These are phyloP conservation scores for Sesia apiformis DNA, from an alignment of 2,888 invertebrate species.

Conservation along the genomic window DNA sequence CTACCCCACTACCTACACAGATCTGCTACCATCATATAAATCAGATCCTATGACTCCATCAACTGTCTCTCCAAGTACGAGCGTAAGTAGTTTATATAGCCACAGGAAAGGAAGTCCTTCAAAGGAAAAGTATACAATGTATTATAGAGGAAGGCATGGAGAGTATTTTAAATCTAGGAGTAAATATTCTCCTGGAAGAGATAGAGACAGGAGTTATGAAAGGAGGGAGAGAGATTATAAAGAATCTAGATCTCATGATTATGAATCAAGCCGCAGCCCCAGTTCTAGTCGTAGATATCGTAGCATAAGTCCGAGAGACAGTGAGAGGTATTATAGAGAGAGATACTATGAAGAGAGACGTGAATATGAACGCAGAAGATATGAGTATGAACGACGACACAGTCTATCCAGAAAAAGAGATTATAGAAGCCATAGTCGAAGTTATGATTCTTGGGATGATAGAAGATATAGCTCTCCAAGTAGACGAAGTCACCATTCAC, in stretches of 20 bases:
- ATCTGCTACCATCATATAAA: not conserved
- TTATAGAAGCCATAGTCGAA: conserved; percentile 30
- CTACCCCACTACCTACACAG: not conserved
- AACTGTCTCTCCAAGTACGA: not conserved
- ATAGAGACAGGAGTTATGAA: conserved; percentile 17
- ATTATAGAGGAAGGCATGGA: not conserved
- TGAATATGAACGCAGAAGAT: conserved; percentile 34
- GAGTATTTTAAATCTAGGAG: not conserved
- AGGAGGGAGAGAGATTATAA: conserved; percentile 15
- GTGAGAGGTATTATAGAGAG: conserved; percentile 7
- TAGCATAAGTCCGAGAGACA: conserved; percentile 14
- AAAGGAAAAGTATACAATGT: not conserved
- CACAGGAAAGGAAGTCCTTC: not conserved
- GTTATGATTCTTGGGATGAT: conserved; percentile 19
- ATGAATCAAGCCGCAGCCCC: conserved; percentile 29
- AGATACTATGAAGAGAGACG: conserved; percentile 2
- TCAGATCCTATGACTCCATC: not conserved
- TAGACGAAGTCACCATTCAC: conserved; percentile 21
- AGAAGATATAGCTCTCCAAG: conserved; percentile 33
- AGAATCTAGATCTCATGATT: conserved; percentile 7
- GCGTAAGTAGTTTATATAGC: not conserved
- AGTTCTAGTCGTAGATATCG: conserved; percentile 18
- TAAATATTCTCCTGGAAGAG: conserved; percentile 4
- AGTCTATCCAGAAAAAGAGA: conserved; percentile 29
- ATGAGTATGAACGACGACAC: conserved; percentile 30